Percentiles rank a stretch among this genome's conserved stretches.
Evolutionary conservation across 2,888 invertebrate species (phyloP).

Genomic region (Argynnis bischoffii): DNA sequence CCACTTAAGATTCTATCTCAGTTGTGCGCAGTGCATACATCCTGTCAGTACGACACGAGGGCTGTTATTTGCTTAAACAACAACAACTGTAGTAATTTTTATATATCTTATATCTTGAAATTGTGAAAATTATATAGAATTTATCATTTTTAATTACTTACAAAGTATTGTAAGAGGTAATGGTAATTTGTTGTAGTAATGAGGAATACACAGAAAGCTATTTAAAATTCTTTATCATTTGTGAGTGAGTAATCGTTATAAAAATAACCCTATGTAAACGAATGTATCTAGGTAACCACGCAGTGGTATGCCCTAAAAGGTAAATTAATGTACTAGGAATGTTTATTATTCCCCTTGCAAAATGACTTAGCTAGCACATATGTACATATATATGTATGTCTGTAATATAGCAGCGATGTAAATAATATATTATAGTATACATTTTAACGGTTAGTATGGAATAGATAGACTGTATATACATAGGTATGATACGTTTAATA

Average conservation of each 20-base stretch:
- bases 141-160: too few species aligned
- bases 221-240: background rate
- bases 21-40: conserved; percentile 27
- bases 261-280: background rate
- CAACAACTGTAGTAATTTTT: conserved; percentile 16
- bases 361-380: background rate
- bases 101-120: conserved; percentile 8
- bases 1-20: conserved; percentile 25
- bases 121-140: conserved; percentile 2
- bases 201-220: background rate
- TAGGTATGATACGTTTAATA: too few species aligned
- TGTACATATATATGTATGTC: background rate
- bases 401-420: conserved; percentile 5
- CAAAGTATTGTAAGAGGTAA: too few species aligned
- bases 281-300: background rate
- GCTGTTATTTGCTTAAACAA: conserved; percentile 21
- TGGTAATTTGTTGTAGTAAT: background rate
- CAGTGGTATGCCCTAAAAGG: conserved; percentile 14
- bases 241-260: background rate
- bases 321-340: conserved; percentile 7
- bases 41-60: conserved; percentile 21
- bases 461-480: too few species aligned
- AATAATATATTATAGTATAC: background rate
- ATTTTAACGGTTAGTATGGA: too few species aligned
- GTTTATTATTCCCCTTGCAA: conserved; percentile 10